These are phyloP conservation scores for Lordiphosa andalusiaca DNA, from an alignment of 2,888 invertebrate species.

Conservation along the genomic window DNA sequence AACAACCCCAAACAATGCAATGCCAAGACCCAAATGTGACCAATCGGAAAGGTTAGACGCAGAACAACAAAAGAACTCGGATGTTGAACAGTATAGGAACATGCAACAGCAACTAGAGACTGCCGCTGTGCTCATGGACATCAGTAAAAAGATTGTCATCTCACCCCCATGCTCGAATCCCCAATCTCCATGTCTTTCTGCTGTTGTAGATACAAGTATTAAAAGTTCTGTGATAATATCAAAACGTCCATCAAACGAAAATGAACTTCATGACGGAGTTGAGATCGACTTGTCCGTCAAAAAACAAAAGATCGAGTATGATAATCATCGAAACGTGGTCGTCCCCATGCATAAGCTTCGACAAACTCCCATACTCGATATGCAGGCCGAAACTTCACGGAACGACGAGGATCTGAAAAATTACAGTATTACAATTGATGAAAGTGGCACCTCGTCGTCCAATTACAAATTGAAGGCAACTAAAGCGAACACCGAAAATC, in stretches of 20 bases:
- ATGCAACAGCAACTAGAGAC: constrained; percentile 80
- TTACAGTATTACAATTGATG: constrained; percentile 65
- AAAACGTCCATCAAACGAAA: constrained; percentile 76
- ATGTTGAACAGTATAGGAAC: constrained; percentile 67
- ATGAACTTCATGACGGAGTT: constrained; percentile 58
- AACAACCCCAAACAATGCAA: constrained; percentile 26
- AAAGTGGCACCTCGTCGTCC: constrained; percentile 38
- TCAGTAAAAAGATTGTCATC: constrained; percentile 80
- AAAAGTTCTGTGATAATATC: constrained; percentile 81
- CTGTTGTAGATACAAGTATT: constrained; percentile 78
- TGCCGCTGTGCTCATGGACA: constrained; percentile 80
- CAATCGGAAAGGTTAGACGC: constrained; percentile 16
- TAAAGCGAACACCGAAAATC: constrained; percentile 43
- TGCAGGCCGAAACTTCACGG: constrained; percentile 43
- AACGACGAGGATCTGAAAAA: constrained; percentile 50
- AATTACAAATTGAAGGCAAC: constrained; percentile 39
- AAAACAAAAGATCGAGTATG: constrained; percentile 59
- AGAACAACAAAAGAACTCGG: constrained; percentile 36
- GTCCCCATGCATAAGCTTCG: constrained; percentile 41
- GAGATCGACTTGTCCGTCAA: constrained; percentile 74
- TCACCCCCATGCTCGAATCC: constrained; percentile 80
- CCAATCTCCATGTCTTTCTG: constrained; percentile 75
- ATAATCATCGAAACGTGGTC: constrained; percentile 42
- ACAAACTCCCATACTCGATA: constrained; percentile 57
- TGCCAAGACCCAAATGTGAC: constrained; percentile 20